These are phyloP conservation scores for Trochalopteron elliotii DNA, from an alignment of 2,113 vertebrate species.

Conservation along the genomic window DNA sequence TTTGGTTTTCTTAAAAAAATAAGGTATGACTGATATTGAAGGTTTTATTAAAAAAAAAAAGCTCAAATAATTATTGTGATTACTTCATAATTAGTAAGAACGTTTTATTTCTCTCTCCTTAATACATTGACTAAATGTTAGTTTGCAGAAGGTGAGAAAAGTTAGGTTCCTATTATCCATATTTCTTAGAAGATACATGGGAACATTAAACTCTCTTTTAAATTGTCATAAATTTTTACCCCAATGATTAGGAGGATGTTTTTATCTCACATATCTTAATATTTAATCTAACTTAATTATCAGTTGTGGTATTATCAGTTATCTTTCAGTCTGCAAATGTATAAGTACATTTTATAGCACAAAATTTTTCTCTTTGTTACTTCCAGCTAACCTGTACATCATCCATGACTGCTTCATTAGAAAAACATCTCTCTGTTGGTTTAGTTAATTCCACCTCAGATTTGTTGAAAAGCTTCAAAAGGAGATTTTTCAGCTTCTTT, in stretches of 20 bases:
- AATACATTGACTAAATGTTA: not conserved
- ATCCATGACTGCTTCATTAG: not conserved
- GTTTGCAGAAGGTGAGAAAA: not conserved
- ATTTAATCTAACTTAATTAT: not conserved
- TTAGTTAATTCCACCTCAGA: not conserved
- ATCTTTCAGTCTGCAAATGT: not conserved
- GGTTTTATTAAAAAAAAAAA: not conserved
- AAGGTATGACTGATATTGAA: not conserved
- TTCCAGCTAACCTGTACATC: not conserved
- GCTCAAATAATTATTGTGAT: fast-evolving
- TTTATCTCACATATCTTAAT: not conserved
- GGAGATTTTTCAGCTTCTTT: not conserved
- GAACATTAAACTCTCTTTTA: not conserved
- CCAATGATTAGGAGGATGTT: fast-evolving
- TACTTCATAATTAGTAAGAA: not conserved
- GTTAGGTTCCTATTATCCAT: not conserved
- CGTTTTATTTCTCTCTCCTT: not conserved
- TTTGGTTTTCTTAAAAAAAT: not conserved
- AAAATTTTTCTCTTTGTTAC: not conserved
- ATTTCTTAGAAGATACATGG: not conserved
- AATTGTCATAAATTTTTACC: not conserved
- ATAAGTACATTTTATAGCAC: not conserved
- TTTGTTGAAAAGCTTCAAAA: not conserved
- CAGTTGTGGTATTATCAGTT: not conserved
- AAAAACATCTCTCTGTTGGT: not conserved